These are phyloP conservation scores for Pangasianodon gigas DNA, from an alignment of 2,113 vertebrate species.

Conservation along the genomic window DNA sequence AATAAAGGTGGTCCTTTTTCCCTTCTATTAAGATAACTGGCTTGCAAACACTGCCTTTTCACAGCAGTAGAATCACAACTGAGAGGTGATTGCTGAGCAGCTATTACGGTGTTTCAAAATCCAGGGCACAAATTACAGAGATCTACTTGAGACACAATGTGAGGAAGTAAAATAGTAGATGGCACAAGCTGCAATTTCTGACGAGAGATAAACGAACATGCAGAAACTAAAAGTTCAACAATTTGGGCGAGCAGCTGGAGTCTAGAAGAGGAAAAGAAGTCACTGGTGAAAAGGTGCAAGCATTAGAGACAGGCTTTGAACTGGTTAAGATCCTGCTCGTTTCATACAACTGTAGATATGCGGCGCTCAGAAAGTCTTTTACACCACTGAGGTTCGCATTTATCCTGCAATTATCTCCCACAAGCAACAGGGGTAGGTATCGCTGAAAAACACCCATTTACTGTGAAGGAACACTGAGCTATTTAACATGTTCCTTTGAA, in stretches of 20 bases:
- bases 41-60: slow-evolving; percentile 56
- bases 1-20: slow-evolving; percentile 46
- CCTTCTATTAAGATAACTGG: slow-evolving; percentile 55
- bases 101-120: slow-evolving; percentile 48
- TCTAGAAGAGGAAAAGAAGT: not conserved
- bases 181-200: slow-evolving; percentile 38
- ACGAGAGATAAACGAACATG: slow-evolving; percentile 40
- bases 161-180: not conserved
- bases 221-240: slow-evolving; percentile 15
- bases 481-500: slow-evolving; percentile 42
- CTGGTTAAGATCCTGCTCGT: slow-evolving; percentile 26
- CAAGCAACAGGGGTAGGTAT: slow-evolving; percentile 1
- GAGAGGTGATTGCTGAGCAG: slow-evolving; percentile 35
- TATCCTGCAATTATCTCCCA: slow-evolving; percentile 49
- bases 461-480: slow-evolving; percentile 42
- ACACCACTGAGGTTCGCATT: slow-evolving; percentile 31
- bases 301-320: slow-evolving; percentile 21
- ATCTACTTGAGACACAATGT: slow-evolving; percentile 21
- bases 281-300: slow-evolving; percentile 2
- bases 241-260: slow-evolving; percentile 17
- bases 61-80: slow-evolving; percentile 43
- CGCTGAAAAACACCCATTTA: slow-evolving; percentile 32
- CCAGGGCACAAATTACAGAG: slow-evolving; percentile 29
- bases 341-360: slow-evolving; percentile 24
- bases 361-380: slow-evolving; percentile 41